A percentile compares a stretch with the other conserved stretches of the same genome.
These are phyloP conservation scores for Meandrina meandrites DNA, from an alignment of 92 coral and sea anemone species.

Conservation along the genomic window DNA sequence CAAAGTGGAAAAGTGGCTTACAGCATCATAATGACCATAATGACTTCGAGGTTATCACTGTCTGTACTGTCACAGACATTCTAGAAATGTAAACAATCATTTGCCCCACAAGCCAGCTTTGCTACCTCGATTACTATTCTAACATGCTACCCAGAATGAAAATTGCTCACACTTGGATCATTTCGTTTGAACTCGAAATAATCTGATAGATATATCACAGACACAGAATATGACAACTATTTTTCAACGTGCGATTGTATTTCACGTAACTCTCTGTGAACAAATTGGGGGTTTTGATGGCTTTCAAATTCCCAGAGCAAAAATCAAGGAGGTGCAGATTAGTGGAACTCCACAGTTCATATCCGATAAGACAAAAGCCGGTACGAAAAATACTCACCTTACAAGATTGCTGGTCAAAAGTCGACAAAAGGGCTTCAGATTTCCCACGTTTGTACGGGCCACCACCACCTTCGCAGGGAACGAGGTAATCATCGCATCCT, in stretches of 20 bases:
- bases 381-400: conserved; percentile 22
- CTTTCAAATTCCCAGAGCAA: conserved; percentile 11
- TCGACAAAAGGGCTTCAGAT: conserved; percentile 8
- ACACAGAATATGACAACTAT: neutral
- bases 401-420: conserved; percentile 7
- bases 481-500: conserved; percentile 48
- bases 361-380: neutral
- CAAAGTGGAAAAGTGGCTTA: conserved; percentile 19
- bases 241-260: conserved; percentile 17
- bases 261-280: conserved; percentile 1
- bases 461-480: conserved; percentile 5
- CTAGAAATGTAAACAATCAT: neutral
- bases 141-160: neutral
- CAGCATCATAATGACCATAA: neutral
- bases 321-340: neutral
- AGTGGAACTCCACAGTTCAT: neutral
- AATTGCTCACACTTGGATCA: neutral
- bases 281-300: neutral
- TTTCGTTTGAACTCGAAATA: neutral
- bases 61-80: neutral
- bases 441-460: conserved; percentile 24
- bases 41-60: neutral
- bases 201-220: neutral
- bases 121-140: neutral
- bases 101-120: neutral